These are phyloP conservation scores for Ceratosolen solmsi DNA, from an alignment of 1,140 invertebrate species.

Conservation along the genomic window DNA sequence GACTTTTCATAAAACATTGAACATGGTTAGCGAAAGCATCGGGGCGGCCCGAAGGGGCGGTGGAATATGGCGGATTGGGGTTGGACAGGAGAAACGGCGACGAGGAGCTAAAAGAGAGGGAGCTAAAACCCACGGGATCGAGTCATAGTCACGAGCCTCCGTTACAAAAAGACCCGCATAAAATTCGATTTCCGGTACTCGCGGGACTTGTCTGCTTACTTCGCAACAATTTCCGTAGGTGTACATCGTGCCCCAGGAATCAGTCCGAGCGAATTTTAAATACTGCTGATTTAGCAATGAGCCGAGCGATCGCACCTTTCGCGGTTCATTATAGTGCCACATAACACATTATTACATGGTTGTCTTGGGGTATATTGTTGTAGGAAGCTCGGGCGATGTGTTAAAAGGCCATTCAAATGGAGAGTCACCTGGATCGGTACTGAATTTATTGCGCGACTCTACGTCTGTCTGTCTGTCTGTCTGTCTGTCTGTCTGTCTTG, in stretches of 20 bases:
- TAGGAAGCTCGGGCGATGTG: too few relatives aligned
- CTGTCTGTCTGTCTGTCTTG: too few relatives aligned
- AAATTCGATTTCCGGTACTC: conserved; percentile 50
- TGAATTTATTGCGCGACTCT: too few relatives aligned
- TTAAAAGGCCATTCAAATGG: too few relatives aligned
- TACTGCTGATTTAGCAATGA: conserved; percentile 42
- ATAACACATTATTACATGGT: not conserved
- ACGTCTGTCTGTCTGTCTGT: too few relatives aligned
- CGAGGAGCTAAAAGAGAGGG: too few relatives aligned
- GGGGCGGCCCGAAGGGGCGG: too few relatives aligned
- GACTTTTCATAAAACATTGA: conserved; percentile 13
- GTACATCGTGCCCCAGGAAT: not conserved
- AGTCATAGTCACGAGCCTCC: conserved; percentile 1
- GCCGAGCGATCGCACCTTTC: not conserved
- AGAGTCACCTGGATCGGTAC: too few relatives aligned
- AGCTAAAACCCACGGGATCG: conserved; percentile 1
- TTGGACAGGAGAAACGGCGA: too few relatives aligned
- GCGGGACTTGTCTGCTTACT: conserved; percentile 46
- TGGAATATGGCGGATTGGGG: too few relatives aligned
- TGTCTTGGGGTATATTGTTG: not conserved
- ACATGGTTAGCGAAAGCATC: not conserved
- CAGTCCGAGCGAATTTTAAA: conserved; percentile 39
- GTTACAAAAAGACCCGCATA: conserved; percentile 40
- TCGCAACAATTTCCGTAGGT: conserved; percentile 42
- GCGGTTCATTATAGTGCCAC: not conserved